Evolutionary conservation across 2,888 invertebrate genomes (phyloP).

Genomic region (Rhagium mordax): DNA sequence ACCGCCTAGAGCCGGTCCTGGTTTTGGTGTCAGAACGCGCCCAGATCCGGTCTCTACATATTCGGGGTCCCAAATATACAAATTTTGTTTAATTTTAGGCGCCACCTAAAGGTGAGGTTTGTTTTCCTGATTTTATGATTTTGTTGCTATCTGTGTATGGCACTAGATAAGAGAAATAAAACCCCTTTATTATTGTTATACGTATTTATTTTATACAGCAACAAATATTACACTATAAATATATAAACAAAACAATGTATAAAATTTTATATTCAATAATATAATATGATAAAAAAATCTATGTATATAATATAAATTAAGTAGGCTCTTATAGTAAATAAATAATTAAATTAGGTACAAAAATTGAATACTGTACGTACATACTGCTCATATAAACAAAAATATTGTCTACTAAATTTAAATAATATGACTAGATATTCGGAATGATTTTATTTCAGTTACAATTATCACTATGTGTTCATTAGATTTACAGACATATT

Average conservation of each 20-base stretch:
- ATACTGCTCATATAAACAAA: slow-evolving; percentile 37
- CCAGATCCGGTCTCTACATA: no score
- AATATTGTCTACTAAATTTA: slow-evolving; percentile 41
- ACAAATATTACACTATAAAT: slow-evolving; percentile 42
- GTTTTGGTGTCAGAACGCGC: no score
- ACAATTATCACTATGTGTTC: slow-evolving; percentile 28
- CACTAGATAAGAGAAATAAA: background rate
- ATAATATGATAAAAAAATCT: slow-evolving; percentile 35
- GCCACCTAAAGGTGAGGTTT: no score
- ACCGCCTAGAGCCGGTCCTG: no score
- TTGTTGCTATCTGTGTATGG: background rate
- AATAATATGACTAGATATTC: slow-evolving; percentile 47
- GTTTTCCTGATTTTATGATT: no score
- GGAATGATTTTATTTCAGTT: slow-evolving; percentile 37
- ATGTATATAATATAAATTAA: slow-evolving; percentile 36
- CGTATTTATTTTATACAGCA: slow-evolving; percentile 47
- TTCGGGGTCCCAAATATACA: no score
- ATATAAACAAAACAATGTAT: slow-evolving; percentile 42
- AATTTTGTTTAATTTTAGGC: no score
- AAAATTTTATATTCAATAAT: slow-evolving; percentile 40
- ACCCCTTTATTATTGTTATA: slow-evolving; percentile 2
- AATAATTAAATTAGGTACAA: slow-evolving; percentile 41
- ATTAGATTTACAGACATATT: slow-evolving; percentile 25
- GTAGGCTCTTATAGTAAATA: slow-evolving; percentile 26
- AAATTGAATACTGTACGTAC: slow-evolving; percentile 40